Evolutionary conservation across 2,113 vertebrate genomes (phyloP), one percentile per base, ranked within the genome.

Genomic region (Caloenas nicobarica): DNA sequence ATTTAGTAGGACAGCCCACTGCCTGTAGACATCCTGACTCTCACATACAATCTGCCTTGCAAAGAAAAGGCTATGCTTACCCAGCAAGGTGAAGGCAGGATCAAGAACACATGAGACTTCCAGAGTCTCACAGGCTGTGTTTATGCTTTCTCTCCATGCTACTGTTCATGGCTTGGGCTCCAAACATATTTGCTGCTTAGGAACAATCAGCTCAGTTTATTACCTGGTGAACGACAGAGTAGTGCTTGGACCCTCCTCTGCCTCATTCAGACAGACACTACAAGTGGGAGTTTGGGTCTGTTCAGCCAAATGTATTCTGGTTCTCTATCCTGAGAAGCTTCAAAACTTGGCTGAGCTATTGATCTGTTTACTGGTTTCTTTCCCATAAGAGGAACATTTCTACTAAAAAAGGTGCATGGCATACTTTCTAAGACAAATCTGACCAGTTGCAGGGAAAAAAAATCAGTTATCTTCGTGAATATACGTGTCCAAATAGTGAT

Each of bases 131-230:
- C 10, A 16, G 7, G 29, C 16, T 78, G 16, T 4, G 14, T 25
- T 4, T 7, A 31, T 54, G 18, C n/a, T 54, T 42, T 83, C 54
- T 73, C 26, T 77, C 46, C n/a, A 10, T 8, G 3, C 28, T 25
- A 11, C 19, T 86, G 68, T 15, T 48, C 9, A 5, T 3, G 21
- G 31, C 62, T 80, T 0, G 0, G 38, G 22, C 36, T 42, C 54
- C 50, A 81, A 60, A 64, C 4, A 10, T 4, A 3, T 53, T 24
- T 77, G 28, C 28, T 88, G 53, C 42, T 64, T 22, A 33, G 44
- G 68, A 81, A 51, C 28, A 64, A 9, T 10, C 50, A 53, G 60
- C 50, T 62, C 50, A 48, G 60, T 42, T 62, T 54, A 57, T 40
- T 50, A 86, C 68, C 54, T 50, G 51, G 36, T 53, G 54, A 51